phyloP scores from a whole-genome alignment of 2,888 invertebrate genomes.

The Steinernema scapterisci region DNA sequence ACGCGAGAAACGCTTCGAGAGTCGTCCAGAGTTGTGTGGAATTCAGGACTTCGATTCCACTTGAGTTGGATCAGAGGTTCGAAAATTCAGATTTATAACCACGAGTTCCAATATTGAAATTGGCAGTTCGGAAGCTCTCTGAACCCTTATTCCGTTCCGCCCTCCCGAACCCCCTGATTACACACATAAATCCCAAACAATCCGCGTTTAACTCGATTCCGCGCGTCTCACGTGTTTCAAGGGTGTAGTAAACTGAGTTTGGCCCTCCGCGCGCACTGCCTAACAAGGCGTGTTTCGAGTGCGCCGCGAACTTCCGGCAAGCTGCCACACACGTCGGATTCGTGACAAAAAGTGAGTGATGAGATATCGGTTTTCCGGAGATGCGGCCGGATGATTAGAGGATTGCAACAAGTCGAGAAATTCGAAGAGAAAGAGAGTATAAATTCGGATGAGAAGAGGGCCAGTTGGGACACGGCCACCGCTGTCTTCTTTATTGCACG shows the following conservation, averaged over 20 bases:
- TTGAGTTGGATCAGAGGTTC: no score
- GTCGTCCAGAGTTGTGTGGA: no score
- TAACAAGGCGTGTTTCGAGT: neutral
- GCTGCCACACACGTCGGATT: constrained; percentile 26
- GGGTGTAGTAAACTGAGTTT: constrained; percentile 17
- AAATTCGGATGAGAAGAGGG: neutral
- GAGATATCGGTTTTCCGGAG: constrained; percentile 13
- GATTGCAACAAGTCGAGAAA: constrained; percentile 8
- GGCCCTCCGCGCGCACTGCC: neutral
- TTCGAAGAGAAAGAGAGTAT: neutral
- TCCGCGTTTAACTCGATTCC: neutral
- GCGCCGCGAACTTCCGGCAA: constrained; percentile 6
- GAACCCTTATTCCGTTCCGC: no score
- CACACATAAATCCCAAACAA: neutral
- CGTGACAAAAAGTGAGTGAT: constrained; percentile 14
- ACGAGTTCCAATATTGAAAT: no score
- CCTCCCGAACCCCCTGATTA: no score
- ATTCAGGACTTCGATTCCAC: no score
- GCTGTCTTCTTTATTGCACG: neutral
- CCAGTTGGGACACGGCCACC: neutral
- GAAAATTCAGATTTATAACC: no score
- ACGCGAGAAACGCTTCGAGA: no score
- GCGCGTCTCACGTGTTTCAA: neutral
- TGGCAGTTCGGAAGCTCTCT: no score
- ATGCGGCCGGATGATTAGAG: neutral